Evolutionary conservation across 2,888 invertebrate genomes (phyloP).

Genomic region (Lagria hirta): DNA sequence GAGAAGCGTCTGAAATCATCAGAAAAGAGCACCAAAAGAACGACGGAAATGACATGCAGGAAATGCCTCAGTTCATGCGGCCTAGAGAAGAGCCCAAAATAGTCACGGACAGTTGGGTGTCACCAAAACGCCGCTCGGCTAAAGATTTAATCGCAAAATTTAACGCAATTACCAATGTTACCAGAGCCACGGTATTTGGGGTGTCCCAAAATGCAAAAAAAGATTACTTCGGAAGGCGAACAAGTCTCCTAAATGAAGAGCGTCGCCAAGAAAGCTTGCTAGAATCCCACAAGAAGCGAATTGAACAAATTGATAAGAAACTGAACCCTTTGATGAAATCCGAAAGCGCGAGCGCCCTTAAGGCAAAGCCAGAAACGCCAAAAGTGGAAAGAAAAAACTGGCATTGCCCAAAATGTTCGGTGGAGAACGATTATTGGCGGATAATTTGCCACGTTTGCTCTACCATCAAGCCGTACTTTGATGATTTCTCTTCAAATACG

Average conservation of each 20-base stretch:
- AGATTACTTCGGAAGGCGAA: conserved; percentile 46
- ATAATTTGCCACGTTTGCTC: conserved; percentile 66
- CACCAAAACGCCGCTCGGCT: conserved; percentile 51
- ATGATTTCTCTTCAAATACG: conserved; percentile 43
- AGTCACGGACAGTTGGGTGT: conserved; percentile 43
- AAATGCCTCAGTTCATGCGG: conserved; percentile 52
- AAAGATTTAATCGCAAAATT: conserved; percentile 64
- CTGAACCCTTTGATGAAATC: conserved; percentile 48
- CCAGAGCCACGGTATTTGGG: conserved; percentile 58
- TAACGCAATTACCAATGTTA: conserved; percentile 62
- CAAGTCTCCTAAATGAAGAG: conserved; percentile 38
- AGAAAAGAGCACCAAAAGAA: conserved; percentile 48
- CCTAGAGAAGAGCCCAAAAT: conserved; percentile 44
- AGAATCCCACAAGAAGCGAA: conserved; percentile 41
- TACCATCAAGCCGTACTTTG: conserved; percentile 56
- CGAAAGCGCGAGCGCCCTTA: conserved; percentile 46
- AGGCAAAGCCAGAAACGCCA: conserved; percentile 41
- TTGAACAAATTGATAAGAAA: conserved; percentile 43
- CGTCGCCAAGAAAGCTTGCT: conserved; percentile 40
- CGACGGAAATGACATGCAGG: conserved; percentile 31
- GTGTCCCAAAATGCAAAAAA: conserved; percentile 38
- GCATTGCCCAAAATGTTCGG: conserved; percentile 63
- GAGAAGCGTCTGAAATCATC: conserved; percentile 75
- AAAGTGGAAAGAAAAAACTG: conserved; percentile 54
- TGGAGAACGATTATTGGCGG: conserved; percentile 62